Evolutionary conservation across 2,797 vertebrate species (phyloP), one percentile per base, ranked within the genome.

Genomic region (Parauchenoglanis ngamensis): DNA sequence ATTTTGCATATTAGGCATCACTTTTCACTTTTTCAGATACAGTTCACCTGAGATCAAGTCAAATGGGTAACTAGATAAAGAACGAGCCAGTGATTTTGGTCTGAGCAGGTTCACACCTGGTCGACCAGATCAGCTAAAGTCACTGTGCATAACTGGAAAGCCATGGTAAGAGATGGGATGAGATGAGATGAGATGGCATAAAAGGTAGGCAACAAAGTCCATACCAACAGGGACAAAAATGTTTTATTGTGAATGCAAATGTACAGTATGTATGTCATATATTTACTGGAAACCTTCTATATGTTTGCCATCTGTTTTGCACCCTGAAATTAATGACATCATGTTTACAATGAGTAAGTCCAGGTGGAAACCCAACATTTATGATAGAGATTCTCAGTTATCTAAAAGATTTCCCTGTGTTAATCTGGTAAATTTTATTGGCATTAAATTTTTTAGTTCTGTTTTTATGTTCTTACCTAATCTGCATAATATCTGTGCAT

Each of bases 31-130:
- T 85, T 57, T n/a, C 28, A 49, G 49, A 76, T 68, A 59, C 57
- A 44, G 77, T 65, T 46, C 21, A 85, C 75, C 49, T 28, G n/a
- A 68, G 68, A 85, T 52, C n/a, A 65, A 17, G 12, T 57, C 54
- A 80, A 40, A 77, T 82, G 78, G 59, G 59, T 87, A 76, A 83
- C 84, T 82, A 83, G 61, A 57, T 78, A 83, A 54, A 57, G 83
- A 85, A 65, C 61, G 85, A 83, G 80, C 85, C 56, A 25, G 91
- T 92, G 94, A 94, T 94, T 94, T 92, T 83, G 94, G 93, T 94
- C 95, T 65, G 81, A 93, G 93, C 95, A 93, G 94, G 95, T 96
- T 96, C 95, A 95, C 95, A 96, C 95, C 95, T 94, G 94, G 94
- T 92, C 73, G 93, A 94, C 94, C 86, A 87, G 85, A 91, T 92